Base-by-base conservation (phyloP, 2,797 vertebrate genomes). In the Austrolebias charrua region DNA sequence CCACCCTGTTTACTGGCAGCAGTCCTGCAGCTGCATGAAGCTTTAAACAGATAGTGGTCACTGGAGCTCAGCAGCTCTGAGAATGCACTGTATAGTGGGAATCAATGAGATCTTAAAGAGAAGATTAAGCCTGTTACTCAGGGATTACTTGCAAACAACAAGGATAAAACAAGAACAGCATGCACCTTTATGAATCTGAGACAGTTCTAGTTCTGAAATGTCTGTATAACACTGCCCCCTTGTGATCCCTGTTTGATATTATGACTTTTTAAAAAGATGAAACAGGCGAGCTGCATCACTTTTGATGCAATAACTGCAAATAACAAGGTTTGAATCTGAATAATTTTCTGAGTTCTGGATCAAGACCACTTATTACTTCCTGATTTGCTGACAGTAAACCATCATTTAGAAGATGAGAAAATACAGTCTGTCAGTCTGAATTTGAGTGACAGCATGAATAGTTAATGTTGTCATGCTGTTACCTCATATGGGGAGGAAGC, bases 161-260 rank as follows among this genome's bases (percentile, higher is more conserved):
- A 60, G 31, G 57, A 66, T 66, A 15, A 63, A 67, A 24, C n/a
- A 53, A 24, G 7, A 69, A 44, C 52, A 65, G 38, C 48, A 65
- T 61, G 42, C 56, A 64, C 60, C 42, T 56, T 59, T 28, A 24
- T 20, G n/a, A 35, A 69, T 62, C 78, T 55, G 29, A 64, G 33
- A 33, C 47, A 43, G 28, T 64, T 71, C 11, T 10, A 43, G 44
- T 10, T 63, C 13, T 29, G 28, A 81, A 72, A 81, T 48, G 8
- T 78, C 74, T 86, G 76, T 84, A 47, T 80, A 84, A 88, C 82
- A 91, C 70, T 90, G 89, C 86, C 89, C 87, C 81, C 90, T 83
- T 69, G 86, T 89, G 91, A 76, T 71, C 40, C 19, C n/a, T 52
- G 8, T 62, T 66, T 64, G 71, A 78, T 55, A 55, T 29, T 16